These are phyloP conservation scores for Phoebastria nigripes DNA, from an alignment of 2,797 vertebrate genomes.

Conservation along the genomic window DNA sequence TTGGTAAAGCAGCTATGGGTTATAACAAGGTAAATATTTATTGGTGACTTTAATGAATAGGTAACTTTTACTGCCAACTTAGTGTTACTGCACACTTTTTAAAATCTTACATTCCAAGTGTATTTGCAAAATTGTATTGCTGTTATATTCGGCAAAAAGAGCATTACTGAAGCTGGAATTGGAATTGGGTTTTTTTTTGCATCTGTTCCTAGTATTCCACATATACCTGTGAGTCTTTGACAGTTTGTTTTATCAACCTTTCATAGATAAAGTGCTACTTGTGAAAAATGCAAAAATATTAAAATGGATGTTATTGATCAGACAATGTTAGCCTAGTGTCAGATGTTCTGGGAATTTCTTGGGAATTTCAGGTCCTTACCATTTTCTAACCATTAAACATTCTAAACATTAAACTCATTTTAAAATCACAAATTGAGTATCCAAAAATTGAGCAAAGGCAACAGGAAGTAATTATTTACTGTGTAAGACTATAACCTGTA, in stretches of 20 bases:
- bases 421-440: background rate
- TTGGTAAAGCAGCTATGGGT: background rate
- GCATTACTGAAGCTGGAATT: background rate
- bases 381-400: background rate
- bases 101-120: background rate
- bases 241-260: background rate
- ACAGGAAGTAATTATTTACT: background rate
- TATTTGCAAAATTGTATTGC: background rate
- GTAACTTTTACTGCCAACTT: background rate
- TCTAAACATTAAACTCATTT: background rate
- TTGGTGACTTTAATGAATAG: background rate
- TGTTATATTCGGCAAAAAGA: background rate
- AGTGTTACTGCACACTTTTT: background rate
- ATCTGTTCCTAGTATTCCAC: background rate
- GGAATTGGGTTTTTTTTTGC: rapidly evolving
- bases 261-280: background rate
- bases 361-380: background rate
- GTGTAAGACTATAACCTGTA: background rate
- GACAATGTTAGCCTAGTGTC: background rate
- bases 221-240: background rate
- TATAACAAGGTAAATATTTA: background rate
- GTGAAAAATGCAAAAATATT: background rate
- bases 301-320: background rate
- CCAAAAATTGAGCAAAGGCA: background rate
- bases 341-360: background rate